Conservation (phyloP, 35 echinoderm and acorn worm species). For the Stichopus chloronotus region DNA sequence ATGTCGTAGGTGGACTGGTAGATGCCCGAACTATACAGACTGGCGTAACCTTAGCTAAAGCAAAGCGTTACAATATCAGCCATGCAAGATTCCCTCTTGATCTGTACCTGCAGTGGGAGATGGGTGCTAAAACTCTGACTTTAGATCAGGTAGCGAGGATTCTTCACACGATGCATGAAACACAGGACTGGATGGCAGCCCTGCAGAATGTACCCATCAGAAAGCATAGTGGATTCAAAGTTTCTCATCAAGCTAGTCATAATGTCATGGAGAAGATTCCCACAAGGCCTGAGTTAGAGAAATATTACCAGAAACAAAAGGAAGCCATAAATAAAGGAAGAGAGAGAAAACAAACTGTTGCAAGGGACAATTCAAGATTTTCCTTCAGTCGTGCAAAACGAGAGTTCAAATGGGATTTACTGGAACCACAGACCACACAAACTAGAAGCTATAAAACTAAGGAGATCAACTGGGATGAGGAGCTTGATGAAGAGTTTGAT, state of each 20-base stretch:
- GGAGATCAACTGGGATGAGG: background rate
- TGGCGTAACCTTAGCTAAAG: constrained; percentile 74
- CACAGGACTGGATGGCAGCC: constrained; percentile 77
- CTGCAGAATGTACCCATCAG: constrained; percentile 74
- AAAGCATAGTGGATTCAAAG: constrained; percentile 65
- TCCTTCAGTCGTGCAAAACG: constrained; percentile 50
- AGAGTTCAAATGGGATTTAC: constrained; percentile 35
- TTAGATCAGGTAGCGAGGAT: constrained; percentile 81
- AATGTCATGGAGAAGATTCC: background rate
- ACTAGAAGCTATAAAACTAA: background rate
- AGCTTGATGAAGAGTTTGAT: background rate
- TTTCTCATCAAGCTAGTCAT: background rate
- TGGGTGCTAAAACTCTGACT: constrained; percentile 79
- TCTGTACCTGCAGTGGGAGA: constrained; percentile 75
- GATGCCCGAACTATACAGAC: constrained; percentile 55
- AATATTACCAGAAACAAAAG: background rate
- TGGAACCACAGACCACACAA: background rate
- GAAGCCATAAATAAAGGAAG: background rate
- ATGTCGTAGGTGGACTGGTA: constrained; percentile 82
- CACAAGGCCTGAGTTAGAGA: background rate
- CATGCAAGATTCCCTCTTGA: constrained; percentile 86
- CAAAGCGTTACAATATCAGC: constrained; percentile 63
- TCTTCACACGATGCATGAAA: constrained; percentile 68
- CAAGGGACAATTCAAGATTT: constrained; percentile 25
- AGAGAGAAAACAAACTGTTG: background rate